phyloP scores from a whole-genome alignment of 1,140 invertebrate species.

The Ips typographus region DNA sequence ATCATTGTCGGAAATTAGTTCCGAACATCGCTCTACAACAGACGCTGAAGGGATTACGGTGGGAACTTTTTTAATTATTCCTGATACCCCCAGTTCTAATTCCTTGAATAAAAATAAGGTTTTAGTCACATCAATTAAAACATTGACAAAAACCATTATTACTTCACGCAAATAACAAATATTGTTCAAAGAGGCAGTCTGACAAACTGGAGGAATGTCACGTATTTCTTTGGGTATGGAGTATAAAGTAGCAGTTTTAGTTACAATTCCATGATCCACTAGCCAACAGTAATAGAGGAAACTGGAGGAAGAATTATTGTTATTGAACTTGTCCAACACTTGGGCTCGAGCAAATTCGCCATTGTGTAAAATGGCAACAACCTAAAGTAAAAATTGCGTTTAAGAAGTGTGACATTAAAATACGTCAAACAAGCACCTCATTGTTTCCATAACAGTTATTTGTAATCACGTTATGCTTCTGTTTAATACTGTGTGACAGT shows the following conservation, averaged over 20 bases:
- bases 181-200: constrained; percentile 35
- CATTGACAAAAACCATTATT: background rate
- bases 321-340: no score
- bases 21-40: constrained; percentile 11
- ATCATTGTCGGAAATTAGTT: constrained; percentile 21
- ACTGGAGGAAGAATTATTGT: no score
- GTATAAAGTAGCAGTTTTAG: constrained; percentile 26
- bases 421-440: no score
- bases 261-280: constrained; percentile 35
- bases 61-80: constrained; percentile 13
- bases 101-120: constrained; percentile 14
- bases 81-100: constrained; percentile 15
- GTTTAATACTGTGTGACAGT: no score
- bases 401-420: no score
- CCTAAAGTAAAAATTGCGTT: no score
- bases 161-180: constrained; percentile 34
- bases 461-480: no score
- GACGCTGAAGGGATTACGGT: constrained; percentile 13
- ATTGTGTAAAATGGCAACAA: no score
- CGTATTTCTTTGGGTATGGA: constrained; percentile 25
- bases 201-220: constrained; percentile 17
- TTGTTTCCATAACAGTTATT: no score
- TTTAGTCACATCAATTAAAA: background rate
- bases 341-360: no score
- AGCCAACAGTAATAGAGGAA: constrained; percentile 36